phyloP scores from a whole-genome alignment of 37 sponge, comb jelly and placozoan species.

The Dysidea cf. avara region DNA sequence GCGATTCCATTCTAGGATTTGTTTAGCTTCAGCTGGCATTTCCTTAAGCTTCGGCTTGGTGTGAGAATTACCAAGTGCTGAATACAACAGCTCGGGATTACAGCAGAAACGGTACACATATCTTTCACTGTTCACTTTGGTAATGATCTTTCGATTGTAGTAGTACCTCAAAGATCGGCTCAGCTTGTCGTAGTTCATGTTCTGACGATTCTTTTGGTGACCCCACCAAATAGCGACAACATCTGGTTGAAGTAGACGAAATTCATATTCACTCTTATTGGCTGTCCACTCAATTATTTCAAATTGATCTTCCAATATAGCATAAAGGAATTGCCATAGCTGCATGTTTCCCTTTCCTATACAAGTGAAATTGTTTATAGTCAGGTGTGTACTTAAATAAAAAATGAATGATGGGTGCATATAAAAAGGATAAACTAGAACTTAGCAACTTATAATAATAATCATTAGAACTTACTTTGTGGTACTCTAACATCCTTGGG shows the following conservation, averaged over 20 bases:
- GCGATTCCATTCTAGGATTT: neutral
- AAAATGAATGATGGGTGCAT: no score
- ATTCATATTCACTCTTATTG: conserved; percentile 41
- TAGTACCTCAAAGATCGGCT: conserved; percentile 86
- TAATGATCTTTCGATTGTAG: conserved; percentile 84
- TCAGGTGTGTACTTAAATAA: no score
- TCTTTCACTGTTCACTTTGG: conserved; percentile 75
- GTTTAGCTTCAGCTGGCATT: conserved; percentile 43
- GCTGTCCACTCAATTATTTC: conserved; percentile 78
- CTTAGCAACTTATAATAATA: no score
- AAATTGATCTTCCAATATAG: conserved; percentile 55
- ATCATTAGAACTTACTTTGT: conserved; percentile 77
- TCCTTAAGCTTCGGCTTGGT: conserved; percentile 61
- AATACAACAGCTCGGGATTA: conserved; percentile 71
- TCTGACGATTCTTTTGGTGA: conserved; percentile 72
- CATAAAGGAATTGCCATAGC: conserved; percentile 86
- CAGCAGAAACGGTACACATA: conserved; percentile 82
- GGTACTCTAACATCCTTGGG: conserved; percentile 57
- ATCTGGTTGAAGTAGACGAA: conserved; percentile 84
- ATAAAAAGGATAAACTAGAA: no score
- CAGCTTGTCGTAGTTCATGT: conserved; percentile 92
- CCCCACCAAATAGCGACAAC: conserved; percentile 88
- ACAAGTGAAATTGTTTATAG: no score
- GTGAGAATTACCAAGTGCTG: conserved; percentile 70
- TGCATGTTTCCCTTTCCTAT: conserved; percentile 86